phyloP scores from a whole-genome alignment of 2,797 vertebrate species.

The Ceryle rudis region DNA sequence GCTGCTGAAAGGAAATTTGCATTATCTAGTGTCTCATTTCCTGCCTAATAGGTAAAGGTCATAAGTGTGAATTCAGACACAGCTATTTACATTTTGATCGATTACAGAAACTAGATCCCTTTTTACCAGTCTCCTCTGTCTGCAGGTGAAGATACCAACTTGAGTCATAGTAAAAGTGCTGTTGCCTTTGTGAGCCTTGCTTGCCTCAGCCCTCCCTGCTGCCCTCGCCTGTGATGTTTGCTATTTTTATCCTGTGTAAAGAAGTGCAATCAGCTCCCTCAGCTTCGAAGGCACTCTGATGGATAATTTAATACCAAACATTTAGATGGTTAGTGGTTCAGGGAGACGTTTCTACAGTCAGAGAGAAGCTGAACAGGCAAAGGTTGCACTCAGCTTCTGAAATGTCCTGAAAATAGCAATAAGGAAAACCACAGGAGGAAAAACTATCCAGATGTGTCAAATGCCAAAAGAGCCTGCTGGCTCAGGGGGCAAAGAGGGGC shows the following conservation, averaged over 20 bases:
- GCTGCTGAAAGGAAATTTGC: background rate
- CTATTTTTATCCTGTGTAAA: slow-evolving; percentile 54
- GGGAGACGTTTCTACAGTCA: background rate
- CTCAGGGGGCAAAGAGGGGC: background rate
- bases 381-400: background rate
- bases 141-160: background rate
- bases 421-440: background rate
- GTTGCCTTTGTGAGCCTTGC: background rate
- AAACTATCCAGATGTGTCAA: background rate
- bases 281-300: slow-evolving; percentile 26
- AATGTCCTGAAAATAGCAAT: slow-evolving; percentile 14
- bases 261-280: slow-evolving; percentile 44
- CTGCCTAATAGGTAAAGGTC: background rate
- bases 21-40: background rate
- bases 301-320: slow-evolving; percentile 51
- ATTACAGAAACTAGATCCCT: background rate
- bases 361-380: background rate
- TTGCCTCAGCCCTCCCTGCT: background rate
- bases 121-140: background rate
- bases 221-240: background rate
- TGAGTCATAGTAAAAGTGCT: background rate
- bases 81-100: rapidly evolving
- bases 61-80: background rate
- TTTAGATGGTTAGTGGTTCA: slow-evolving; percentile 20
- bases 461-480: background rate